Conservation (phyloP, 2,888 invertebrate genomes). For the Eristalis intricaria region DNA sequence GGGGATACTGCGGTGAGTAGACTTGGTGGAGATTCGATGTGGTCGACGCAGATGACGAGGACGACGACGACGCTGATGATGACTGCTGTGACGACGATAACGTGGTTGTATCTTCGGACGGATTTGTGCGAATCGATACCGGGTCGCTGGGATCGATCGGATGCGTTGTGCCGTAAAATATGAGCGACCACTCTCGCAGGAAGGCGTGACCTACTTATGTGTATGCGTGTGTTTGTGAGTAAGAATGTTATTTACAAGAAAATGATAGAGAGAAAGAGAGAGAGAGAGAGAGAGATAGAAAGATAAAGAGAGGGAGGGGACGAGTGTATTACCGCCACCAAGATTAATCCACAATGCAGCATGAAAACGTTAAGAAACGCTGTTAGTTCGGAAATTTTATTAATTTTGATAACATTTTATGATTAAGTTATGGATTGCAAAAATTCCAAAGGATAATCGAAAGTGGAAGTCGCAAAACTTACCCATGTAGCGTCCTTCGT, state of each 20-base stretch:
- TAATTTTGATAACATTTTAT: neutral
- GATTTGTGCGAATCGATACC: constrained; percentile 80
- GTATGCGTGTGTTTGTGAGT: constrained; percentile 10
- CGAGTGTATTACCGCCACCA: constrained; percentile 37
- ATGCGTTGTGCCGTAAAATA: constrained; percentile 92
- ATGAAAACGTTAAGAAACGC: constrained; percentile 73
- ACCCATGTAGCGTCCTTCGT: constrained; percentile 95
- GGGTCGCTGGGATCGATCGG: constrained; percentile 86
- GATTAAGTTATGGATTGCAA: neutral
- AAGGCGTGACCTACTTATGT: constrained; percentile 88
- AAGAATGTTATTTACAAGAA: constrained; percentile 52
- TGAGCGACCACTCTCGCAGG: constrained; percentile 95
- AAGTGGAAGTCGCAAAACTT: constrained; percentile 73
- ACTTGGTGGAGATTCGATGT: constrained; percentile 79
- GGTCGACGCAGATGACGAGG: constrained; percentile 71
- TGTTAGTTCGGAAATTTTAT: constrained; percentile 56
- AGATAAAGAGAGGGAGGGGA: neutral
- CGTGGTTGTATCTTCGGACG: constrained; percentile 77
- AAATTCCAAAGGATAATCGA: neutral
- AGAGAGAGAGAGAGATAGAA: neutral
- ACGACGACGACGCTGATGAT: constrained; percentile 70
- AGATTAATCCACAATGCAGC: constrained; percentile 74
- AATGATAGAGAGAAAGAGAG: neutral
- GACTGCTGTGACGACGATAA: constrained; percentile 78
- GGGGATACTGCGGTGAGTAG: constrained; percentile 79